Evolutionary conservation across 2,888 invertebrate species (phyloP).

Genomic region (Mimas tiliae): DNA sequence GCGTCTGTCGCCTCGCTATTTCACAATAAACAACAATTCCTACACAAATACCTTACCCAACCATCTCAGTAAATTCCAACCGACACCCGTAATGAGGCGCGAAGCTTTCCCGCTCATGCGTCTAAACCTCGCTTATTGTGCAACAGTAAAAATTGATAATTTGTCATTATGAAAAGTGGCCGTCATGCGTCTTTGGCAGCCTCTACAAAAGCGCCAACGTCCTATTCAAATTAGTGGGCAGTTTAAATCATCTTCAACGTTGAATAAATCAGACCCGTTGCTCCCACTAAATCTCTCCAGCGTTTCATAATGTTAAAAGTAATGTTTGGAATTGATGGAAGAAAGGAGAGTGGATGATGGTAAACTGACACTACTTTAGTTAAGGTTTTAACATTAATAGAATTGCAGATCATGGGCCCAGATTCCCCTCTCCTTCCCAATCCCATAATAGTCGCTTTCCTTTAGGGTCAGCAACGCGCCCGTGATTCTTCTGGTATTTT

Average conservation of each 20-base stretch:
- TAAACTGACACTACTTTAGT: too few species aligned
- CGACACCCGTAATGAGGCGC: constrained; percentile 9
- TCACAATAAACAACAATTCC: constrained; percentile 6
- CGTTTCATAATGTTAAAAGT: constrained; percentile 11
- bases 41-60: not conserved
- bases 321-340: not conserved
- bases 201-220: constrained; percentile 22
- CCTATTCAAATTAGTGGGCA: constrained; percentile 24
- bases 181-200: constrained; percentile 10
- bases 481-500: too few species aligned
- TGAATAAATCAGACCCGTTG: constrained; percentile 13
- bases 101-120: constrained; percentile 7
- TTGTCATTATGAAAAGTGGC: constrained; percentile 23
- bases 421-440: too few species aligned
- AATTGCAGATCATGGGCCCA: too few species aligned
- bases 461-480: too few species aligned
- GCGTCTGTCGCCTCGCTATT: not conserved
- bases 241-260: constrained; percentile 23
- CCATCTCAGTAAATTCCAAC: not conserved
- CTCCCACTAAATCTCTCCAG: not conserved
- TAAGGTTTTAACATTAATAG: not conserved
- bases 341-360: not conserved
- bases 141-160: constrained; percentile 15
- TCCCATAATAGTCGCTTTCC: too few species aligned
- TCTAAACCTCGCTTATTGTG: constrained; percentile 15